phyloP scores from a whole-genome alignment of 2,888 invertebrate species.

The Amphipoea lucens region DNA sequence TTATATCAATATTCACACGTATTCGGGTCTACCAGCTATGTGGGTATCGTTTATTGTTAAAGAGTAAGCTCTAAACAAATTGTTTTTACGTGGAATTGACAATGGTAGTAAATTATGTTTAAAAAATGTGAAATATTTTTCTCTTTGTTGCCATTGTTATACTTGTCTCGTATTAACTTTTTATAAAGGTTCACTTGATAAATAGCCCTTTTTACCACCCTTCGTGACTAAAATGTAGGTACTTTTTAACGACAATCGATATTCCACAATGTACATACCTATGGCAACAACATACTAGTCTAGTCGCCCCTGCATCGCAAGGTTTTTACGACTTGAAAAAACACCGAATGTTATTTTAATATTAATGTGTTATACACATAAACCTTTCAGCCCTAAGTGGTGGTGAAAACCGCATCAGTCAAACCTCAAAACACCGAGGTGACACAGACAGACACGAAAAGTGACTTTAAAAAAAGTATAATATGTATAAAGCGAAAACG shows the following conservation, averaged over 20 bases:
- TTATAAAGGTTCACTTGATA: background rate
- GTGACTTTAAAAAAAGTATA: background rate
- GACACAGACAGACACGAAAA: background rate
- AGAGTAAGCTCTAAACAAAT: constrained; percentile 13
- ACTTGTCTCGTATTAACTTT: background rate
- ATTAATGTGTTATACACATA: background rate
- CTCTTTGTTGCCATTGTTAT: background rate
- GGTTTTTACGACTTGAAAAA: background rate
- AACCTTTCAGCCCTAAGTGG: background rate
- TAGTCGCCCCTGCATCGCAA: background rate
- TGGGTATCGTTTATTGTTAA: constrained; percentile 1
- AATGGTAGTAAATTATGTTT: background rate
- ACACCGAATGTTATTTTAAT: background rate
- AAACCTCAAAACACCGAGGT: background rate
- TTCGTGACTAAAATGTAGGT: background rate
- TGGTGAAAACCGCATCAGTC: background rate
- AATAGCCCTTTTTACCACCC: background rate
- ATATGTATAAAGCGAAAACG: background rate
- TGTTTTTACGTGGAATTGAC: background rate
- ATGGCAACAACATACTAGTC: background rate
- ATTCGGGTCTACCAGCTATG: background rate
- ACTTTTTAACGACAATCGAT: background rate
- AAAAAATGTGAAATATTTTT: background rate
- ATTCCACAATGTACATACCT: no score
- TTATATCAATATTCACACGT: constrained; percentile 31